Base-by-base conservation (phyloP, 2,797 vertebrate genomes). In the Alfaro cultratus region DNA sequence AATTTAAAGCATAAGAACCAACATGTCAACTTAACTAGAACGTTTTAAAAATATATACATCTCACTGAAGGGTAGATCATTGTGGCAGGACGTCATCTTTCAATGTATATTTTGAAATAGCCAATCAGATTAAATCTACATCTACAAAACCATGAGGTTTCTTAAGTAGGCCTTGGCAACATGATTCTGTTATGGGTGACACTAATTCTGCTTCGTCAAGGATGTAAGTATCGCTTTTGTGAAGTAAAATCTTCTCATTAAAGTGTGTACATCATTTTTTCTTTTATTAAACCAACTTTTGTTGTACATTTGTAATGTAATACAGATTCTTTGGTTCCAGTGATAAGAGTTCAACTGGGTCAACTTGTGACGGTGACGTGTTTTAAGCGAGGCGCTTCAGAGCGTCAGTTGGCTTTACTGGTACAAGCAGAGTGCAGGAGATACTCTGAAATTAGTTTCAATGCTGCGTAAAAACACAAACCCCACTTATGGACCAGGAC, bases 401-500 rank as follows among this genome's bases (percentile, higher is more conserved):
- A 34, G 18, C 0, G n/a, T n/a, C 10, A 29, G 18, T 74, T 36
- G 36, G 8, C 11, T 80, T 23, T 31, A 68, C 0, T 80, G 73
- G 79, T 80, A 80, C 62, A 75, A 51, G 62, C 78, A 80, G 47
- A 46, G 21, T 21, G 15, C 39, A 5, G 60, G 62, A 16, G 73
- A 75, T 0, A 13, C 39, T 0, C 73, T 80, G 31, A 70, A 75
- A 49, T 29, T 79, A 31, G n/a, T 74, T 64, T 31, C n/a, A 15
- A 49, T 36, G 26, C 45, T 49, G 31, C 53, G 26, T 45, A 34
- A 7, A 62, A 26, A n/a, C 34, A 64, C 0, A 55, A 26, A 23
- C 2, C 73, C 78, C 16, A 0, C 0, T 15, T 68, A 45, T 53
- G 39, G 0, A 18, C 5, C 46, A 29, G 0, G 31, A 0, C 0